phyloP scores from a whole-genome alignment of 2,797 vertebrate species.

The Enteromius fasciolatus region DNA sequence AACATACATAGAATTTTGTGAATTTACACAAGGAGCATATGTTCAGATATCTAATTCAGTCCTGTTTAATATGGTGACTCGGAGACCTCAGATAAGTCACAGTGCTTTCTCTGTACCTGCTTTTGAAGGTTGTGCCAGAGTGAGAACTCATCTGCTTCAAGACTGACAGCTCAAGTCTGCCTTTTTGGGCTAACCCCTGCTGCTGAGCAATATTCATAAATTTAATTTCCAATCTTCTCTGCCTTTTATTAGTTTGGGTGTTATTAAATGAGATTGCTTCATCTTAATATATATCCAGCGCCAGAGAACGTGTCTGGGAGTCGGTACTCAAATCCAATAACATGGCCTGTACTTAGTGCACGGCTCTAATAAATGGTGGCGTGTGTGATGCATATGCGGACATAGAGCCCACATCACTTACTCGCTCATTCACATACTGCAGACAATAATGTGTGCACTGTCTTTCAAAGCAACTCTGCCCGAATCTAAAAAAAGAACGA shows the following conservation, averaged over 20 bases:
- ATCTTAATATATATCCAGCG: constrained; percentile 98
- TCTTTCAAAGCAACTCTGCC: constrained; percentile 78
- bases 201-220: constrained; percentile 99
- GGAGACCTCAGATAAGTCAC: constrained; percentile 37
- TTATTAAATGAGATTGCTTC: constrained; percentile 99
- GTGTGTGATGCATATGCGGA: constrained; percentile 93
- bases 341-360: constrained; percentile 98
- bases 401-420: constrained; percentile 77
- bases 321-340: constrained; percentile 99
- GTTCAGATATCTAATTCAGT: constrained; percentile 45
- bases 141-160: constrained; percentile 71
- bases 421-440: constrained; percentile 77
- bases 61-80: constrained; percentile 55
- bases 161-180: constrained; percentile 85
- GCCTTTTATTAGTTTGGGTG: constrained; percentile 99
- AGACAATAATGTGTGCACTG: constrained; percentile 85
- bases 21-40: constrained; percentile 53
- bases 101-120: constrained; percentile 37
- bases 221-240: constrained; percentile 98
- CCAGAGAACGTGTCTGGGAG: constrained; percentile 90
- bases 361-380: constrained; percentile 98
- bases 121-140: constrained; percentile 39
- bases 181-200: constrained; percentile 89
- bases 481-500: constrained; percentile 54
- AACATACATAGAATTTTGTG: constrained; percentile 28